Evolutionary conservation across 2,797 vertebrate genomes (phyloP), one percentile per base, ranked within the genome.

Genomic region (Zalophus californianus): DNA sequence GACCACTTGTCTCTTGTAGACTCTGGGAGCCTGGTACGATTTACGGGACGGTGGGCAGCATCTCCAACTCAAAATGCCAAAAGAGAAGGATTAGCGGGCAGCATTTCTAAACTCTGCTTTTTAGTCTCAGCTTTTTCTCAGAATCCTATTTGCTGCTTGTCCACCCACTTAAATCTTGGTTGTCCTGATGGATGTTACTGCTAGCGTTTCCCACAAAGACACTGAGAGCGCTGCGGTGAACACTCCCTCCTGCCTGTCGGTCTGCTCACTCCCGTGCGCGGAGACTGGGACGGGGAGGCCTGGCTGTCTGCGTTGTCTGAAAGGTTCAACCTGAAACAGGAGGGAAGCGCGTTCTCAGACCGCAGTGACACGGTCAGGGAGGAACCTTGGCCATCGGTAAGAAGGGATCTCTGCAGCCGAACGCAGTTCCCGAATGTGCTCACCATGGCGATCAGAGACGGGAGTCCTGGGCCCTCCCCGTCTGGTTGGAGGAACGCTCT

Each of bases 1-100:
- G 79, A 38, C 35, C 13, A 0, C 32, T 13, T 12, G 18, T 8
- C 15, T 7, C 1, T 21, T 4, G 27, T 32, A 3, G 41, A n/a
- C 41, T 79, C 86, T 29, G 68, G 73, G 84, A 80, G 29, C 77
- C 56, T n/a, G 62, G 48, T 29, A 7, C 54, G 1, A 0, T 29
- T 20, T n/a, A 3, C 1, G 4, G 44, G 50, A 1, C 44, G 32
- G 50, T 1, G 14, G 21, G 44, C 25, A 68, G 25, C 25, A 9
- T 70, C 52, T 79, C 62, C 80, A 35, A 54, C 66, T 52, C 35
- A 60, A 15, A 87, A 52, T 14, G 10, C 66, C 52, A 8, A 7
- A 21, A 32, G 50, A 80, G 21, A 56, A 78, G 62, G 54, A 20
- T 70, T 3, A 12, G 2, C 16, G 5, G 23, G 64, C 77, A 23